Evolutionary conservation across 2,888 invertebrate species (phyloP).

Genomic region (Coenonympha arcania): DNA sequence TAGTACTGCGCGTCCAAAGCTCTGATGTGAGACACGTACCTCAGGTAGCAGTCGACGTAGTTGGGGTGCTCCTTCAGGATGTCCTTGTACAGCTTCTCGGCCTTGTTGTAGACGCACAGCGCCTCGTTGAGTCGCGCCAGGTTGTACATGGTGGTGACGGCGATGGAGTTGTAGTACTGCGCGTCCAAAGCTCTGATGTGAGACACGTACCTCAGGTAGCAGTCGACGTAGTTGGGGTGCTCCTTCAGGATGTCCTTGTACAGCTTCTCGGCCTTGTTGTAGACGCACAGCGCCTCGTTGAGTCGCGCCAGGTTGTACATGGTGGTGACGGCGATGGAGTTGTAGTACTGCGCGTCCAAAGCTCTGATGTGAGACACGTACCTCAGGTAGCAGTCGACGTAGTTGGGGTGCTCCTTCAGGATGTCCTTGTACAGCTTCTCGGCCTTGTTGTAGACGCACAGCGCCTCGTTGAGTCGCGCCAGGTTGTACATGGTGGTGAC

Average conservation of each 20-base stretch:
- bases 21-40: no score
- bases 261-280: conserved; percentile 94
- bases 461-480: conserved; percentile 93
- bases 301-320: conserved; percentile 96
- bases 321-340: conserved; percentile 95
- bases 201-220: conserved; percentile 80
- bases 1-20: conserved; percentile 92
- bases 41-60: conserved; percentile 94
- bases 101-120: conserved; percentile 91
- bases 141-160: conserved; percentile 97
- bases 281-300: conserved; percentile 92
- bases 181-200: conserved; percentile 87
- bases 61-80: conserved; percentile 98
- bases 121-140: conserved; percentile 95
- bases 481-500: conserved; percentile 98
- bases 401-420: conserved; percentile 97
- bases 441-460: conserved; percentile 93
- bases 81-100: conserved; percentile 96
- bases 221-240: conserved; percentile 98
- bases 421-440: conserved; percentile 98
- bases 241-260: conserved; percentile 98
- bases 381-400: conserved; percentile 92
- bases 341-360: conserved; percentile 92
- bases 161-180: conserved; percentile 95
- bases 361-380: no score